A percentile compares a stretch with the other conserved stretches of the same genome.
These are phyloP conservation scores for Agrochola lychnidis DNA, from an alignment of 2,888 invertebrate species.

Conservation along the genomic window DNA sequence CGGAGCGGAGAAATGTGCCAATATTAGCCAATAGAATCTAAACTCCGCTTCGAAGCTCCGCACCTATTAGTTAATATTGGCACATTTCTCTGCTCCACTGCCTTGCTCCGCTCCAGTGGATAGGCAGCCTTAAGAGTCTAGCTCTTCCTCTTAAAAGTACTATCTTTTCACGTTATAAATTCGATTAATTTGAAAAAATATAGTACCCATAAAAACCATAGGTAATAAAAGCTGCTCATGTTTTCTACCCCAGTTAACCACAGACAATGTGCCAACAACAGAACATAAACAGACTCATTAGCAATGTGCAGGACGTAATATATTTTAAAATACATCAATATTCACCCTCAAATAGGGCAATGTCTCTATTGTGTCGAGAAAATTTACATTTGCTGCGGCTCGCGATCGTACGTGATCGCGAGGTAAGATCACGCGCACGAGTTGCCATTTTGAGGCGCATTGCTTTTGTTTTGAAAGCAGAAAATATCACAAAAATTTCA, in stretches of 20 bases:
- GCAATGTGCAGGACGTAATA: conserved; percentile 40
- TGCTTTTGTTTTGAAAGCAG: neutral
- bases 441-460: conserved; percentile 14
- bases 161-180: too few species aligned
- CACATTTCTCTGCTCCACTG: too few species aligned
- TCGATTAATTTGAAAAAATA: too few species aligned
- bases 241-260: neutral
- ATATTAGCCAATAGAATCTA: too few species aligned
- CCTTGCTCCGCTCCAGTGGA: too few species aligned
- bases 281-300: conserved; percentile 38
- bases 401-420: conserved; percentile 53
- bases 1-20: too few species aligned
- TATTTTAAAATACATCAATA: conserved; percentile 65
- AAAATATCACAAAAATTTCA: neutral
- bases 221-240: too few species aligned
- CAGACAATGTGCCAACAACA: conserved; percentile 29
- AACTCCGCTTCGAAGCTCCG: too few species aligned
- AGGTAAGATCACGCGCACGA: conserved; percentile 25
- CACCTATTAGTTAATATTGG: too few species aligned
- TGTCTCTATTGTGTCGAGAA: conserved; percentile 60
- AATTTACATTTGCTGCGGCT: conserved; percentile 60
- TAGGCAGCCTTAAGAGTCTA: too few species aligned
- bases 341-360: conserved; percentile 67
- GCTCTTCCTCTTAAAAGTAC: too few species aligned
- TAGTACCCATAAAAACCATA: too few species aligned